Evolutionary conservation across 2,888 invertebrate genomes (phyloP), one percentile per base, ranked within the genome.

Genomic region (Heteromyza rotundicornis): DNA sequence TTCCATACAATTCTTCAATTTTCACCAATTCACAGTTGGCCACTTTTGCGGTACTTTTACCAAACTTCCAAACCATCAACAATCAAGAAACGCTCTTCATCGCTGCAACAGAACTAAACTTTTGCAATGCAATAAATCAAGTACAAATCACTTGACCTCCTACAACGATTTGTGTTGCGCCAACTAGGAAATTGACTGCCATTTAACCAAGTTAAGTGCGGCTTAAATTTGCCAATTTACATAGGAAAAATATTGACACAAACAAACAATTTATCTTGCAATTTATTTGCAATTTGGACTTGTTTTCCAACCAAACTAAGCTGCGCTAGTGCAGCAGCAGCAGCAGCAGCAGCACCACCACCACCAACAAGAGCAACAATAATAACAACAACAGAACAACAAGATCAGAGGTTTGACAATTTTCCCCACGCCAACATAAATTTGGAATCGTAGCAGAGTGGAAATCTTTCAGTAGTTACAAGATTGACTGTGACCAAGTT

Each of bases 131-230:
- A 32, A 57, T 60, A 60, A 60, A 60, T 60, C 60, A 60, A 57
- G 56, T 56, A 44, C 56, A 57, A 60, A 60, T 60, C 56, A 56
- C 60, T 56, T 61, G 61, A 57, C 61, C 61, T 61, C 61, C 61
- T 61, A 57, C 61, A 61, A 57, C 52, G 61, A 61, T 52, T 57
- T 53, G 55, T 22, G 24, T 23, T 55, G 35, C 20, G 19, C 27
- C 36, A 22, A 36, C 23, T 32, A 32, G 7, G 32, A 32, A 40
- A 40, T n/a, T 40, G 40, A 10, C 40, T 47, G 17, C 20, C 47
- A 47, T 35, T 60, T 59, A 56, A 51, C 55, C 53, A 49, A 61
- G 61, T 53, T 61, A 57, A 61, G 61, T 53, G 53, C 53, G 57
- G 55, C 61, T 57, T 57, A 57, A 60, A 61, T 57, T 57, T 53